A percentile compares a stretch with the other conserved stretches of the same genome.
Evolutionary conservation across 2,113 vertebrate species (phyloP).

Genomic region (Podilymbus podiceps): DNA sequence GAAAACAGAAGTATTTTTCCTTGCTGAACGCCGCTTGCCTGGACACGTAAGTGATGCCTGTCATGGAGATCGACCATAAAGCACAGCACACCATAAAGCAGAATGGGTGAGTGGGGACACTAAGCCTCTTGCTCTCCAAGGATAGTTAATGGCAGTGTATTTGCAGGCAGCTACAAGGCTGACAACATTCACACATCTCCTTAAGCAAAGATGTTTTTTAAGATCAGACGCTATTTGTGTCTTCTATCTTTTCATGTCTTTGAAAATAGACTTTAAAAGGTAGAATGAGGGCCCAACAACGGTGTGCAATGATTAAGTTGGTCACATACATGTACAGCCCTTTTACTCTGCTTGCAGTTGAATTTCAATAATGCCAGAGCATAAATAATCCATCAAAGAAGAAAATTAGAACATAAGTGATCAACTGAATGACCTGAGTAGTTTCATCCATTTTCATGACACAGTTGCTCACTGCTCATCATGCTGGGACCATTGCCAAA

Average conservation of each 20-base stretch:
- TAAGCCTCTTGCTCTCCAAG: neutral
- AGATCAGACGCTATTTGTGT: neutral
- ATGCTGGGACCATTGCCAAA: neutral
- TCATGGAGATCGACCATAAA: neutral
- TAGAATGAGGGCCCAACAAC: constrained; percentile 14
- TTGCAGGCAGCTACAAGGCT: neutral
- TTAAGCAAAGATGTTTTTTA: constrained; percentile 3
- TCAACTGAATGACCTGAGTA: neutral
- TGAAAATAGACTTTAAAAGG: constrained; percentile 45
- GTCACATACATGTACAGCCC: constrained; percentile 45
- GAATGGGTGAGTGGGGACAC: neutral
- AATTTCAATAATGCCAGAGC: constrained; percentile 55
- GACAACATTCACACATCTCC: neutral
- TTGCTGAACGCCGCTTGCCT: neutral
- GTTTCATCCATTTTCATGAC: neutral
- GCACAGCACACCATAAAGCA: neutral
- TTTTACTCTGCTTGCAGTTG: constrained; percentile 29
- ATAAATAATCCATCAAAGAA: constrained; percentile 34
- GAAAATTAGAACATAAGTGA: neutral
- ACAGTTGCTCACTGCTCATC: neutral
- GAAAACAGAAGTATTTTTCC: neutral
- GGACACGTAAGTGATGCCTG: neutral
- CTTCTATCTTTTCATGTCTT: neutral
- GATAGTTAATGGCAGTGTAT: neutral
- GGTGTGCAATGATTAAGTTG: constrained; percentile 47